Conservation (phyloP, 2,888 invertebrate genomes). For the Cerastis leucographa region DNA sequence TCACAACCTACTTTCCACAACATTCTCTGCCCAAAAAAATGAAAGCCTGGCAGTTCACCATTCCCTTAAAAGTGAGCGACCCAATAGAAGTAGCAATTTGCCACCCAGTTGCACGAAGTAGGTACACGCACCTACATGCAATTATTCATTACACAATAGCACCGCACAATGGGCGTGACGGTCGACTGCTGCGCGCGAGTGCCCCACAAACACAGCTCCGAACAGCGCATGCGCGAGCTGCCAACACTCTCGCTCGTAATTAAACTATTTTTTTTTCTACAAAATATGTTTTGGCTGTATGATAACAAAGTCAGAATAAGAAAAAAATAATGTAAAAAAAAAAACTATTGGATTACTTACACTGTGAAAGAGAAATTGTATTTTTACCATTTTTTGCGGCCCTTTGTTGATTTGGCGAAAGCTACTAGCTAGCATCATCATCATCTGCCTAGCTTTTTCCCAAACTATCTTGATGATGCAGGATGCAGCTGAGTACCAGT, state of each 20-base stretch:
- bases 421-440: too few relatives aligned
- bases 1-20: constrained; percentile 27
- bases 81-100: constrained; percentile 36
- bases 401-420: constrained; percentile 44
- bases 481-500: too few relatives aligned
- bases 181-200: constrained; percentile 71
- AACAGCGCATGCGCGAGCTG: constrained; percentile 37
- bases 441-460: too few relatives aligned
- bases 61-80: constrained; percentile 21
- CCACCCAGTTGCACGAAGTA: constrained; percentile 32
- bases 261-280: constrained; percentile 22
- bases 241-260: constrained; percentile 43
- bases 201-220: constrained; percentile 81
- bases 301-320: neutral
- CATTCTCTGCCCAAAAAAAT: constrained; percentile 6
- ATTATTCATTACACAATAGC: constrained; percentile 82
- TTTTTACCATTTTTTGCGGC: constrained; percentile 20
- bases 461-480: too few relatives aligned
- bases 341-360: neutral
- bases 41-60: neutral
- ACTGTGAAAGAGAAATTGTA: constrained; percentile 22
- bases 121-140: constrained; percentile 66
- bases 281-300: constrained; percentile 13
- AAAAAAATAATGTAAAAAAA: constrained; percentile 7
- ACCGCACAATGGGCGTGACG: constrained; percentile 70